Percentiles rank a stretch among this genome's conserved stretches.
Evolutionary conservation across 2,797 vertebrate species (phyloP).

Genomic region (Gymnodraco acuticeps): DNA sequence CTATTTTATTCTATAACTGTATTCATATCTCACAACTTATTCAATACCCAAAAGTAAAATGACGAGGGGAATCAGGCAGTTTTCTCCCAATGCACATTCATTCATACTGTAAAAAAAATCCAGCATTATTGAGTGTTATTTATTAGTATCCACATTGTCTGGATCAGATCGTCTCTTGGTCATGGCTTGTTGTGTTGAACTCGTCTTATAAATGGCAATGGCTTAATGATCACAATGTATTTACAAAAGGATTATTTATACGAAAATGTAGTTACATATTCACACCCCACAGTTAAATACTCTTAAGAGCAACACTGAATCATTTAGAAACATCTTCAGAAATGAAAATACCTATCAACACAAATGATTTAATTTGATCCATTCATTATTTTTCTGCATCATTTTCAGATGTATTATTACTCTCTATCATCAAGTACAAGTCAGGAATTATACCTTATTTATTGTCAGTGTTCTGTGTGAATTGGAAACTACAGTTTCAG

Average conservation of each 20-base stretch:
- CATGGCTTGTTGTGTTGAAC: conserved; percentile 63
- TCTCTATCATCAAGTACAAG: conserved; percentile 75
- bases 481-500: conserved; percentile 78
- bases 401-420: conserved; percentile 62
- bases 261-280: conserved; percentile 84
- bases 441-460: conserved; percentile 76
- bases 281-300: conserved; percentile 80
- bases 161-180: conserved; percentile 54
- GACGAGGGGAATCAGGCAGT: conserved; percentile 59
- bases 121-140: conserved; percentile 76
- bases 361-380: conserved; percentile 65
- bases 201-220: conserved; percentile 65
- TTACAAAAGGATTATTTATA: conserved; percentile 79
- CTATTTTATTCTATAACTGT: conserved; percentile 61
- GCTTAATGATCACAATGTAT: conserved; percentile 76
- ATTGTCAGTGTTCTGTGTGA: conserved; percentile 76
- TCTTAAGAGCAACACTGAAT: conserved; percentile 77
- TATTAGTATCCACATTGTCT: conserved; percentile 68
- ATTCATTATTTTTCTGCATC: conserved; percentile 58
- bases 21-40: conserved; percentile 66
- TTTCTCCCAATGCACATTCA: conserved; percentile 62
- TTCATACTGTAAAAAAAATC: conserved; percentile 80
- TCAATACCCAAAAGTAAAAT: conserved; percentile 67
- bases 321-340: conserved; percentile 75
- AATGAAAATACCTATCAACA: conserved; percentile 77